Evolutionary conservation across 2,797 vertebrate species (phyloP), one percentile per base, ranked within the genome.

Genomic region (Sylvia borin): DNA sequence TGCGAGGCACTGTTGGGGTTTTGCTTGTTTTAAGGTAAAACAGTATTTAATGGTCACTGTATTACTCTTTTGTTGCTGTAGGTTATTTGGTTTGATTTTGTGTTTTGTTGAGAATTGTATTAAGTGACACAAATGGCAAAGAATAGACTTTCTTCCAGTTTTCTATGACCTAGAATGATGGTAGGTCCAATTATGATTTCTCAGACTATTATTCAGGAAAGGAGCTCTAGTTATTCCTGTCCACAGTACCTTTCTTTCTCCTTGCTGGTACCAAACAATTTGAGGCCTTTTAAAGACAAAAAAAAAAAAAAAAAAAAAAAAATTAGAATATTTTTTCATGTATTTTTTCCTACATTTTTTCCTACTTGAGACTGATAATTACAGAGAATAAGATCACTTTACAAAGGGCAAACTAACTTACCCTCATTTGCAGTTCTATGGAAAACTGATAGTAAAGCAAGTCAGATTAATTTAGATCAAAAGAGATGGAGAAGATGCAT

Each of bases 1-100:
- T 57, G 19, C 64, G 25, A 62, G 15, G 13, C 5, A 42, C 1
- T 36, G 7, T 1, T 54, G 22, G 1, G 0, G 2, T 40, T 90
- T 68, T 31, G 5, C 11, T 74, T 70, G 9, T 43, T 93, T 75
- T 43, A 85, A 57, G 18, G 65, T 25, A 65, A 54, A 68, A 38
- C 9, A 15, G 22, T 64, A 62, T 36, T 75, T 85, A 61, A 73
- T 62, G 7, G 64, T 38, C 4, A 10, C 9, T 31, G 7, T 50
- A 19, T 57, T 5, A 21, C 5, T 66, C 42, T 29, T 45, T 42
- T 32, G 1, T 16, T 42, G 4, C 6, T 66, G 7, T 34, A 65
- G 4, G 20, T 32, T 40, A 32, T 47, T 57, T 0, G 25, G n/a
- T 57, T 84, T 45, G 20, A n/a, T 20, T 57, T 29, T 60, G 5